A percentile compares a stretch with the other conserved stretches of the same genome.
Evolutionary conservation across 2,113 vertebrate species (phyloP).

Genomic region (Stictonetta naevosa): DNA sequence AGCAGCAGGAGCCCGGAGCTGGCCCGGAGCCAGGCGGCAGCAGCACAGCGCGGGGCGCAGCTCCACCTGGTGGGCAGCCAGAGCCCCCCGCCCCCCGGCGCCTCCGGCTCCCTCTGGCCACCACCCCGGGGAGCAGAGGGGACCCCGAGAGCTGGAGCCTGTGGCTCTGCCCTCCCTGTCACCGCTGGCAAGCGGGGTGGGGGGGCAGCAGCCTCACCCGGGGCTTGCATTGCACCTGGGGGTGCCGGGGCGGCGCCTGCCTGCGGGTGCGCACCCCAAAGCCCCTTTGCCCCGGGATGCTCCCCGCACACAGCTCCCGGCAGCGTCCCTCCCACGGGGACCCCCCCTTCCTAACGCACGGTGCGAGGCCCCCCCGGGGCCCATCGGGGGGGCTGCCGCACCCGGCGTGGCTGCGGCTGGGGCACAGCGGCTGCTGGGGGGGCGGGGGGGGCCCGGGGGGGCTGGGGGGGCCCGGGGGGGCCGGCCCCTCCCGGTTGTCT

Average conservation of each 20-base stretch:
- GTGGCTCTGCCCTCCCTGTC: not conserved
- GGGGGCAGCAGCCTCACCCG: fast-evolving
- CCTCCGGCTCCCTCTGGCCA: not conserved
- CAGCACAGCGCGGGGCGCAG: constrained; percentile 23
- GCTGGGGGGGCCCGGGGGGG: no score
- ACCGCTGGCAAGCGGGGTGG: not conserved
- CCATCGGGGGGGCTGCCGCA: not conserved
- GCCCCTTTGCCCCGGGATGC: not conserved
- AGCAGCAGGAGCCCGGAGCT: not conserved
- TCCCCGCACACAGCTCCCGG: not conserved
- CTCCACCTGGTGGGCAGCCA: constrained; percentile 61
- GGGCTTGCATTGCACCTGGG: not conserved
- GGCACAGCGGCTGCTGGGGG: not conserved
- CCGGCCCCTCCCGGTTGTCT: no score
- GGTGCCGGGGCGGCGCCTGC: not conserved
- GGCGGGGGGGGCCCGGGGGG: no score
- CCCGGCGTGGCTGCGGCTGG: no score
- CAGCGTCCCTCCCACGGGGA: not conserved
- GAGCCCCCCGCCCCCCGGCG: not conserved
- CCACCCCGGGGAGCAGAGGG: fast-evolving
- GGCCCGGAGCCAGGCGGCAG: not conserved
- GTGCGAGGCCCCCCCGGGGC: not conserved
- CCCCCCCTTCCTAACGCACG: not conserved
- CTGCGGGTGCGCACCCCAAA: fast-evolving
- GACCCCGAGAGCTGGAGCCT: not conserved